These are phyloP conservation scores for Folsomia manolachei DNA, from an alignment of 2,888 invertebrate species.

Conservation along the genomic window DNA sequence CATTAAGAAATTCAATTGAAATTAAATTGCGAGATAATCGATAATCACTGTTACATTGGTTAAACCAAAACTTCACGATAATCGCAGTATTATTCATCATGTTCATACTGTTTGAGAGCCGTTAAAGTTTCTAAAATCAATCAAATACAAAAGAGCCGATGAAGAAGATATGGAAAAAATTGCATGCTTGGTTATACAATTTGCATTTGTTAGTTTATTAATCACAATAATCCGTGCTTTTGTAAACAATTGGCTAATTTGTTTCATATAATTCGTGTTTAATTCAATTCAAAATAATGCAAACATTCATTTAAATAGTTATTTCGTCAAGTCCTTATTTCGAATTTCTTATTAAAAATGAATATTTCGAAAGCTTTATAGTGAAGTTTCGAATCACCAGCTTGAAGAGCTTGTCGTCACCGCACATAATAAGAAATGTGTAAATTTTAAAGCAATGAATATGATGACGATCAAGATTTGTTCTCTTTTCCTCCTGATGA, in stretches of 20 bases:
- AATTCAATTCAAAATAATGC: background rate
- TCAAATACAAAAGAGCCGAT: background rate
- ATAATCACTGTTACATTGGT: background rate
- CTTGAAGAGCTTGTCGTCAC: background rate
- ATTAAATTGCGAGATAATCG: background rate
- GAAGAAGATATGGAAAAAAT: background rate
- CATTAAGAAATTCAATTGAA: constrained; percentile 2
- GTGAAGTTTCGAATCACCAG: background rate
- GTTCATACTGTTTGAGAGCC: background rate
- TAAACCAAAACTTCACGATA: background rate
- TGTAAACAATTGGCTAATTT: background rate
- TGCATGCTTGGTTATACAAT: background rate
- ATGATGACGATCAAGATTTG: constrained; percentile 4
- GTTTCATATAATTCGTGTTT: background rate
- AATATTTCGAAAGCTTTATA: background rate
- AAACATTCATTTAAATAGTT: too few relatives aligned
- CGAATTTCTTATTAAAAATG: background rate
- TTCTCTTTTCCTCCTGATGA: background rate
- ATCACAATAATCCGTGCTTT: background rate
- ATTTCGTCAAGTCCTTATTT: too few relatives aligned
- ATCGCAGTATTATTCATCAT: background rate
- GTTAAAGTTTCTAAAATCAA: background rate
- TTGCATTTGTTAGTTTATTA: background rate
- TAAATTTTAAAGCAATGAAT: background rate
- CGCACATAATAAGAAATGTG: constrained; percentile 3